Percentiles rank a stretch among this genome's conserved stretches.
These are phyloP conservation scores for Onychomys leucogaster DNA, from an alignment of 2,797 vertebrate species.

Conservation along the genomic window DNA sequence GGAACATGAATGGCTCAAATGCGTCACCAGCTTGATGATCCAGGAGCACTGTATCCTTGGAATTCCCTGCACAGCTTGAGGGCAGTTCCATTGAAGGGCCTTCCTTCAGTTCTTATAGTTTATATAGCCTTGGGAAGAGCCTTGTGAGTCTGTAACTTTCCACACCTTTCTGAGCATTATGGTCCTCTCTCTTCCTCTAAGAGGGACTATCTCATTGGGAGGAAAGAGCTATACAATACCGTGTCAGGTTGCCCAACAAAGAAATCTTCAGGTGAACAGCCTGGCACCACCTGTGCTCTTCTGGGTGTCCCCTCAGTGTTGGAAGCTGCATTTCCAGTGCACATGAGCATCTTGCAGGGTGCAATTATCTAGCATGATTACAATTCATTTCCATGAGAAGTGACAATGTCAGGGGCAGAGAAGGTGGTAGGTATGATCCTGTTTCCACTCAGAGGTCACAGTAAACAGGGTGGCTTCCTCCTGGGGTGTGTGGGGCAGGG, in stretches of 20 bases:
- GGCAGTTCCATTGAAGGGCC: neutral
- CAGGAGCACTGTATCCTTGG: no score
- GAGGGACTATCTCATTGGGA: neutral
- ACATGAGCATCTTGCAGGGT: rapidly evolving
- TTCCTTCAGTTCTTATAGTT: neutral
- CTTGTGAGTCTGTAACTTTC: neutral
- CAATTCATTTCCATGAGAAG: neutral
- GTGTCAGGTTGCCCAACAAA: neutral
- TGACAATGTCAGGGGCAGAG: neutral
- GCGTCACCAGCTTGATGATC: neutral
- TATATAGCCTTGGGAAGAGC: neutral
- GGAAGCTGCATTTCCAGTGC: rapidly evolving
- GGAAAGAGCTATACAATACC: rapidly evolving
- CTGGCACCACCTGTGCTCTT: rapidly evolving
- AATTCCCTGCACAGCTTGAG: neutral
- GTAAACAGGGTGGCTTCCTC: neutral
- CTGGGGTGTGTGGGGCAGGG: neutral
- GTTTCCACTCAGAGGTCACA: neutral
- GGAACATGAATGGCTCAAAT: neutral
- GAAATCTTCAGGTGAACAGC: neutral
- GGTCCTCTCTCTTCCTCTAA: no score
- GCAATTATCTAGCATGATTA: neutral
- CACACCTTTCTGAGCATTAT: neutral
- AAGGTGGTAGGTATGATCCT: neutral
- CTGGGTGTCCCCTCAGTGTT: neutral